Evolutionary conservation across 2,888 invertebrate species (phyloP).

Genomic region (Glyphotaelius pellucidus): DNA sequence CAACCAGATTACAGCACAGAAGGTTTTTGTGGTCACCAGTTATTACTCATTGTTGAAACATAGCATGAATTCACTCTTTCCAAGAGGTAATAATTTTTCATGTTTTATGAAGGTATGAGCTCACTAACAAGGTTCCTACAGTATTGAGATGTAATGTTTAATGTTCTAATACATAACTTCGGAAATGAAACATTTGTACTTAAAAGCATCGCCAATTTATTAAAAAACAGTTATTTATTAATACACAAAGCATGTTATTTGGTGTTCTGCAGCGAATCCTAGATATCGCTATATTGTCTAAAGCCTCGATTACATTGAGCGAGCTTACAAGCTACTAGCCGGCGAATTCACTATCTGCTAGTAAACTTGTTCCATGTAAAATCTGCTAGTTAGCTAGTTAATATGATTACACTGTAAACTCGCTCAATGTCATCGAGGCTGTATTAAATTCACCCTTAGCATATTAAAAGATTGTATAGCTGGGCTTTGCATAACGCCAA

Average conservation of each 20-base stretch:
- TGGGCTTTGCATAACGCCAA: too few relatives aligned
- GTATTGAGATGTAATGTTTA: neutral
- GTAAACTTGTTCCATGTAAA: too few relatives aligned
- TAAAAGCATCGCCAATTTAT: neutral
- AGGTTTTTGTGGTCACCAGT: slow-evolving; percentile 80
- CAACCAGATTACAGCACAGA: slow-evolving; percentile 78
- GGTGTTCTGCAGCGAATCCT: neutral
- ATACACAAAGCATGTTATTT: neutral
- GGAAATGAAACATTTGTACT: neutral
- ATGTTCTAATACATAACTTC: too few relatives aligned
- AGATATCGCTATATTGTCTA: neutral
- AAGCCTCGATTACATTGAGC: too few relatives aligned
- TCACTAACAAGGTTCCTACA: neutral
- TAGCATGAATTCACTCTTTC: slow-evolving; percentile 80
- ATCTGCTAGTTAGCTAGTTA: too few relatives aligned
- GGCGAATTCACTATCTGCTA: too few relatives aligned
- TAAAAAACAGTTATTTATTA: neutral
- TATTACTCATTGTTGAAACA: slow-evolving; percentile 80
- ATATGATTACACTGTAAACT: too few relatives aligned
- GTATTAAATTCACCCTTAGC: neutral
- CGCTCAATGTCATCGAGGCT: too few relatives aligned
- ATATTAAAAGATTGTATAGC: neutral
- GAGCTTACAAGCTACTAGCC: too few relatives aligned
- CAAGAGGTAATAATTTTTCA: slow-evolving; percentile 71
- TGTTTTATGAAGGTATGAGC: too few relatives aligned